Conservation (phyloP, 2,113 vertebrate genomes). For the Embiotoca jacksoni region DNA sequence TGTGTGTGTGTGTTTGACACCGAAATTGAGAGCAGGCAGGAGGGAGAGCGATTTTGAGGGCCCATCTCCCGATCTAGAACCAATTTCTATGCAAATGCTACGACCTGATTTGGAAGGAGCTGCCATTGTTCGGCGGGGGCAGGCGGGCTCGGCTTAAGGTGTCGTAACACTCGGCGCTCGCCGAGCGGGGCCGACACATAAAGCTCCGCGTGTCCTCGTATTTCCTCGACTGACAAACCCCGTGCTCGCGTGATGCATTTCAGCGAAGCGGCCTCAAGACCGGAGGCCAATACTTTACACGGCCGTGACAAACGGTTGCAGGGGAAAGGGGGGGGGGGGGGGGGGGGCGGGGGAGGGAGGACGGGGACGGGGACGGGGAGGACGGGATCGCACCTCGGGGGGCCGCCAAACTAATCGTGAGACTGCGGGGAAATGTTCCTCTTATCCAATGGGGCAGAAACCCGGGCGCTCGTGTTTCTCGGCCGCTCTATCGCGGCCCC, state of each 20-base stretch:
- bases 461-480: slow-evolving; percentile 45
- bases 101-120: slow-evolving; percentile 54
- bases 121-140: slow-evolving; percentile 42
- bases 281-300: slow-evolving; percentile 38
- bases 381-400: slow-evolving; percentile 18
- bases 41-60: slow-evolving; percentile 22
- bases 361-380: no score
- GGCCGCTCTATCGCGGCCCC: slow-evolving; percentile 10
- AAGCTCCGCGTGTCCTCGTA: slow-evolving; percentile 29
- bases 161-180: slow-evolving; percentile 1
- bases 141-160: slow-evolving; percentile 39
- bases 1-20: slow-evolving; percentile 14
- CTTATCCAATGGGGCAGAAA: slow-evolving; percentile 65
- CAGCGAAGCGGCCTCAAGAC: background rate
- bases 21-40: background rate
- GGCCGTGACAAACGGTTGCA: slow-evolving; percentile 58
- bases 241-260: slow-evolving; percentile 37
- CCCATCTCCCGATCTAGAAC: slow-evolving; percentile 66
- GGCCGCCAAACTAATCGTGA: slow-evolving; percentile 45
- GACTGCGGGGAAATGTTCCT: slow-evolving; percentile 64
- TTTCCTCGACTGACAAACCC: slow-evolving; percentile 48
- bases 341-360: no score
- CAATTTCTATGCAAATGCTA: slow-evolving; percentile 82
- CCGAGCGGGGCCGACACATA: background rate
- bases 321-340: background rate